Base-by-base conservation (phyloP, 2,888 invertebrate genomes). In the Miltochrista miniata region DNA sequence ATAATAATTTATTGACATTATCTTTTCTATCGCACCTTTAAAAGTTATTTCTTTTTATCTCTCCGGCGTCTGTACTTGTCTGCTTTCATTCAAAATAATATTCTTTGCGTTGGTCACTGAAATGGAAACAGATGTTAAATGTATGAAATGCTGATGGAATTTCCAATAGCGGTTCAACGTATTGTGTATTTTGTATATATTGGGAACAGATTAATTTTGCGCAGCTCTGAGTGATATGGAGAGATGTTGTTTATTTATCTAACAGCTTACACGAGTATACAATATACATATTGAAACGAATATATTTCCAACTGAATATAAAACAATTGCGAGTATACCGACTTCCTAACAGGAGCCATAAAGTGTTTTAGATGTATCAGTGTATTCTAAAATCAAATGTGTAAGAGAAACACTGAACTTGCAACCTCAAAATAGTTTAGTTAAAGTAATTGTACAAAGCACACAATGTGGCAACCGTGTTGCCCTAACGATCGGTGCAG, bases 1-100 rank as follows among this genome's bases (percentile, higher is more conserved):
- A 87, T 85, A 86, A 88, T 86, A 85, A 85, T 83, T 87, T 87
- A 87, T 89, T 87, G 85, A 86, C 85, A 83, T 80, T 78, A 79
- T 74, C 75, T 77, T 67, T 81, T 78, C 71, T 79, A 79, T 80
- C 74, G 77, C 72, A 72, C 72, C 72, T 69, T 69, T 64, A 68
- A 79, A 77, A 78, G 18, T 79, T 82, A 77, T 83, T 84, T 81
- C 18, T 79, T 84, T 80, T 75, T 78, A 76, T 79, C 74, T 74
- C 49, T 63, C 45, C 58, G 53, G 61, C 18, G 59, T 63, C 59
- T 66, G 68, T 67, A 60, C 57, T 56, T 48, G 44, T 47, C 58
- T 52, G 59, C 33, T 60, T 68, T 68, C 59, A 65, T 68, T 71
- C 70, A 67, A 72, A 76, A 75, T 81, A 83, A 83, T 77, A 76